These are phyloP conservation scores for Achroia grisella DNA, from an alignment of 1,140 invertebrate species.

Conservation along the genomic window DNA sequence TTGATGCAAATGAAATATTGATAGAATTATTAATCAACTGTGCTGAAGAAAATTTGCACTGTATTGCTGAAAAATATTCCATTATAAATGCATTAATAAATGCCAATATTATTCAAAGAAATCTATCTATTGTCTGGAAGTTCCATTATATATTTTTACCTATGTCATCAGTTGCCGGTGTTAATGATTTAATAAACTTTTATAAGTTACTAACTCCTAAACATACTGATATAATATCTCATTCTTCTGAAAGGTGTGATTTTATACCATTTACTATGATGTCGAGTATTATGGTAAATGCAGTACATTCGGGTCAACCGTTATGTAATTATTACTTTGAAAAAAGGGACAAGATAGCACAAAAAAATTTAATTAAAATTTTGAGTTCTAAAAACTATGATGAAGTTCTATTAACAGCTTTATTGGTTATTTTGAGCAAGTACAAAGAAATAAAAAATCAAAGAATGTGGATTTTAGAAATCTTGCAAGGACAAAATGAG, in stretches of 20 bases:
- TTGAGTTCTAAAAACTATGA: constrained; percentile 45
- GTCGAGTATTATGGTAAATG: constrained; percentile 5
- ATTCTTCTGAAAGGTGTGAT: constrained; percentile 31
- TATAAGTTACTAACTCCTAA: constrained; percentile 21
- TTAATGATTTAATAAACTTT: constrained; percentile 54
- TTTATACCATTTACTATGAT: constrained; percentile 45
- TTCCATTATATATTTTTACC: constrained; percentile 63
- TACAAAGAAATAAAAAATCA: constrained; percentile 20
- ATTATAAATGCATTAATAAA: constrained; percentile 48
- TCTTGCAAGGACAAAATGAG: constrained; percentile 45
- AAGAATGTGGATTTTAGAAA: constrained; percentile 40
- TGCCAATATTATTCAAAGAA: constrained; percentile 44
- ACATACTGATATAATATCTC: constrained; percentile 11
- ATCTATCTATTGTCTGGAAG: constrained; percentile 55
- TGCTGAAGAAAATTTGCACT: constrained; percentile 49
- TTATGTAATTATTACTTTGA: constrained; percentile 16
- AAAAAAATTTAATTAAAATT: constrained; percentile 43
- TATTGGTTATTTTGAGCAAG: constrained; percentile 39
- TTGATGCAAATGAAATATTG: constrained; percentile 37
- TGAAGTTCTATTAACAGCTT: constrained; percentile 41
- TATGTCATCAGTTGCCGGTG: constrained; percentile 43
- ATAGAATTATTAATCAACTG: constrained; percentile 43
- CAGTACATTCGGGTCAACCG: background rate
- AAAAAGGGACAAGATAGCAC: constrained; percentile 25
- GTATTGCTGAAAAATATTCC: constrained; percentile 35